A percentile compares a stretch with the other conserved stretches of the same genome.
These are phyloP conservation scores for Dasypogon diadema DNA, from an alignment of 2,888 invertebrate genomes.

Conservation along the genomic window DNA sequence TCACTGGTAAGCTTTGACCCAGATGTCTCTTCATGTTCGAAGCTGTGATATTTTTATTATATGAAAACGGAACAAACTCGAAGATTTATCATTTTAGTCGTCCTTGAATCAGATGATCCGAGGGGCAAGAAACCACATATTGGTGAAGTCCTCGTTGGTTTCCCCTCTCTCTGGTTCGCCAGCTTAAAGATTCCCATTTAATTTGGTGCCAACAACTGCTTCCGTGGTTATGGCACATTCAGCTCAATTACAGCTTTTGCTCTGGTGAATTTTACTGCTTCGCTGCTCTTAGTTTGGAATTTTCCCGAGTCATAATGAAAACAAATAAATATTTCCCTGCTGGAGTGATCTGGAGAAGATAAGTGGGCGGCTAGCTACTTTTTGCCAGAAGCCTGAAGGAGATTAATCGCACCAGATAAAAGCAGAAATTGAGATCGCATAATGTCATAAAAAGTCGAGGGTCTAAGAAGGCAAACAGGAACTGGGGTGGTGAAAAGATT, in stretches of 20 bases:
- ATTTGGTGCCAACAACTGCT: slow-evolving; percentile 16
- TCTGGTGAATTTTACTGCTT: neutral
- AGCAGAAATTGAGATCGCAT: neutral
- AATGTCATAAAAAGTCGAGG: slow-evolving; percentile 18
- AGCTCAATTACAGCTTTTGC: neutral
- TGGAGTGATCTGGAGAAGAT: slow-evolving; percentile 3
- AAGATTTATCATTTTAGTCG: slow-evolving; percentile 6
- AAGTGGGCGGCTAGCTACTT: slow-evolving; percentile 20
- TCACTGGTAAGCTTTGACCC: neutral
- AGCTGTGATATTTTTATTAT: slow-evolving; percentile 28
- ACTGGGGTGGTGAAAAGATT: slow-evolving; percentile 24
- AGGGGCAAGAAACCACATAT: neutral
- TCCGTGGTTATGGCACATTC: slow-evolving; percentile 7
- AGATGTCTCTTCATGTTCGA: neutral
- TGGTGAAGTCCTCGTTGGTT: neutral
- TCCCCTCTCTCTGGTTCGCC: neutral
- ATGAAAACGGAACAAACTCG: slow-evolving; percentile 27
- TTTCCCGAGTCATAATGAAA: slow-evolving; percentile 6
- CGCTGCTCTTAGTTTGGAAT: neutral
- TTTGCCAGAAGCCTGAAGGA: neutral
- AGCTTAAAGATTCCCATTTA: slow-evolving; percentile 21
- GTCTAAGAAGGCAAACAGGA: slow-evolving; percentile 11
- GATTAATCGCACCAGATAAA: slow-evolving; percentile 17
- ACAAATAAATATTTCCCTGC: slow-evolving; percentile 32
- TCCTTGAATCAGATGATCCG: neutral